These are phyloP conservation scores for Notolabrus celidotus DNA, from an alignment of 2,797 vertebrate species.

Conservation along the genomic window DNA sequence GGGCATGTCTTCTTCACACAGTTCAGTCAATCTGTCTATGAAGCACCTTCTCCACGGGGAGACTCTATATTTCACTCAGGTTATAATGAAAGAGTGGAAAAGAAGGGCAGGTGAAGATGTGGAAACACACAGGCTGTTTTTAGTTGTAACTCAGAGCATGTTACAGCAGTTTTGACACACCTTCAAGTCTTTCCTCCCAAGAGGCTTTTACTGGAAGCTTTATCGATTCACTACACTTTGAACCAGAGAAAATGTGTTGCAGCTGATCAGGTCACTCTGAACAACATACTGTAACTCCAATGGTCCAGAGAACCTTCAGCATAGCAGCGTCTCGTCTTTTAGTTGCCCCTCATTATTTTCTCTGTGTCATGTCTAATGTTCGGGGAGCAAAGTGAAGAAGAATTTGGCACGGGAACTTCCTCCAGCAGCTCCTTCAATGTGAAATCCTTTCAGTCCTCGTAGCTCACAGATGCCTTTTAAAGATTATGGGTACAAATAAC, in stretches of 20 bases:
- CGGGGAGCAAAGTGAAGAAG: conserved; percentile 44
- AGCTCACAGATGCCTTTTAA: conserved; percentile 16
- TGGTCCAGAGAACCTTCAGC: conserved; percentile 20
- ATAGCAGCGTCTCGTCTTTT: conserved; percentile 6
- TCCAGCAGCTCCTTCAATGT: conserved; percentile 19
- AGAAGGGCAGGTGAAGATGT: neutral
- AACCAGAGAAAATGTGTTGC: conserved; percentile 43
- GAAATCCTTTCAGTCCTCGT: conserved; percentile 36
- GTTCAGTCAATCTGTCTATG: conserved; percentile 28
- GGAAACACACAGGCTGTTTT: conserved; percentile 19
- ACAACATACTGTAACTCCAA: conserved; percentile 46
- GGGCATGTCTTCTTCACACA: conserved; percentile 15
- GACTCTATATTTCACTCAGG: conserved; percentile 20
- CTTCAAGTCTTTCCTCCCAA: neutral
- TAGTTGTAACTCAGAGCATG: neutral
- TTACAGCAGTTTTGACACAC: neutral
- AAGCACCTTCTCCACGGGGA: conserved; percentile 32
- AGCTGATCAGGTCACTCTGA: conserved; percentile 24
- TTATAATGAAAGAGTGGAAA: conserved; percentile 27
- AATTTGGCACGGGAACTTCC: conserved; percentile 31
- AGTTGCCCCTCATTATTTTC: conserved; percentile 30
- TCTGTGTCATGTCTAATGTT: conserved; percentile 51
- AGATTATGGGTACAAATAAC: conserved; percentile 26
- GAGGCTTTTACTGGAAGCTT: neutral
- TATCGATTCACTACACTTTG: conserved; percentile 21